Conservation (phyloP, 2,113 vertebrate genomes). For the Elachura formosa region DNA sequence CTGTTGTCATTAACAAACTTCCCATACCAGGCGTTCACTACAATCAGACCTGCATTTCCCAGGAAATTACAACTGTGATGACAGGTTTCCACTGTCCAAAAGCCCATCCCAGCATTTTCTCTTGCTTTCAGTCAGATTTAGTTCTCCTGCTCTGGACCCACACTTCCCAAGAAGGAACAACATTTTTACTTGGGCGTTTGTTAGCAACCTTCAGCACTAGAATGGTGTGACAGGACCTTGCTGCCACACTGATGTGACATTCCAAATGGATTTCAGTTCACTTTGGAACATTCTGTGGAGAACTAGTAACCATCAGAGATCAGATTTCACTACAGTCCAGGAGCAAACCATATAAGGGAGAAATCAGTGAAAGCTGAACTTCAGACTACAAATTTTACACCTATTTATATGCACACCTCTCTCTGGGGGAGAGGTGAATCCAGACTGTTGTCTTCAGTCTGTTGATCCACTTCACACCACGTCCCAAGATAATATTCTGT, state of each 20-base stretch:
- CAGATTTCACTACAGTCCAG: not conserved
- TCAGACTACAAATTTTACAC: not conserved
- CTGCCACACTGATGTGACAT: not conserved
- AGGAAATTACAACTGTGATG: not conserved
- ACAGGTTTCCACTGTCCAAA: not conserved
- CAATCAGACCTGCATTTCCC: conserved; percentile 82
- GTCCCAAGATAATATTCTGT: not conserved
- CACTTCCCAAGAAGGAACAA: not conserved
- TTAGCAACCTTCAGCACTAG: not conserved
- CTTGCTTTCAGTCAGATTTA: not conserved
- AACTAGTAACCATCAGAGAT: not conserved
- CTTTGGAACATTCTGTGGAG: not conserved
- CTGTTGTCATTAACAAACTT: conserved; percentile 97
- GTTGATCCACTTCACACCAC: not conserved
- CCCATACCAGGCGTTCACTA: conserved; percentile 97
- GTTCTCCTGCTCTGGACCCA: not conserved
- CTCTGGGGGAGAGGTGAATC: not conserved
- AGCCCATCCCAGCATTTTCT: not conserved
- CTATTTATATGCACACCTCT: not conserved
- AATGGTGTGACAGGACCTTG: not conserved
- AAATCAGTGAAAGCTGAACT: not conserved
- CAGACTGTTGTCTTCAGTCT: not conserved
- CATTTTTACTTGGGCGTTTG: not conserved
- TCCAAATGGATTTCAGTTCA: not conserved
- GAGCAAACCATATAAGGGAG: not conserved